phyloP scores from a whole-genome alignment of 2,888 invertebrate genomes.

The Eristalinus aeneus region DNA sequence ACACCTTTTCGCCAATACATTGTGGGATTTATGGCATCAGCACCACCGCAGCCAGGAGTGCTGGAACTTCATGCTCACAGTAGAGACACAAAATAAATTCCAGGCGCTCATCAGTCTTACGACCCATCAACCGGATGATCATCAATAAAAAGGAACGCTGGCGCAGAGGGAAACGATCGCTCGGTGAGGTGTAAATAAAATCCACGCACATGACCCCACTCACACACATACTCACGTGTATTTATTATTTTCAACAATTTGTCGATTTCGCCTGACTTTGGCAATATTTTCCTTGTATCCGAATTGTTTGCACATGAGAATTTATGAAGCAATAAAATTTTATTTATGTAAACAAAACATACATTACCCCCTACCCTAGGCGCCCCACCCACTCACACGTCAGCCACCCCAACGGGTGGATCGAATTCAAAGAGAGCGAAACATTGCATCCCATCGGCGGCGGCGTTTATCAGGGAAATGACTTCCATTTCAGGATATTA shows the following conservation, averaged over 20 bases:
- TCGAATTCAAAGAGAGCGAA: background rate
- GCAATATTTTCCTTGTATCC: constrained; percentile 27
- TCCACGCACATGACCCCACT: background rate
- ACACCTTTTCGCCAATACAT: background rate
- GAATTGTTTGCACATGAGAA: constrained; percentile 4
- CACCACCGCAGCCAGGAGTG: background rate
- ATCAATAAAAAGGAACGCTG: background rate
- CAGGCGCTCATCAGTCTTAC: background rate
- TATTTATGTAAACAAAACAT: constrained; percentile 35
- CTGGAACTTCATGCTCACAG: background rate
- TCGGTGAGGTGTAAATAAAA: constrained; percentile 26
- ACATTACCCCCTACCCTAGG: constrained; percentile 7
- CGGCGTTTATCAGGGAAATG: background rate
- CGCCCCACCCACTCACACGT: background rate
- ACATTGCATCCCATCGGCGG: background rate
- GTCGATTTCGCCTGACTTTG: constrained; percentile 21
- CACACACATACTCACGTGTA: background rate
- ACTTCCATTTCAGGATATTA: constrained; percentile 5
- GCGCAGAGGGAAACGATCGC: background rate
- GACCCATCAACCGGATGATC: constrained; percentile 8
- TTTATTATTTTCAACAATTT: constrained; percentile 44
- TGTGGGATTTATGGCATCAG: background rate
- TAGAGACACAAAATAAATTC: background rate
- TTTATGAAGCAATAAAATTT: constrained; percentile 55
- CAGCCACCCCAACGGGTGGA: background rate